Base-by-base conservation (phyloP, 2,797 vertebrate species). In the Meda fulgida region DNA sequence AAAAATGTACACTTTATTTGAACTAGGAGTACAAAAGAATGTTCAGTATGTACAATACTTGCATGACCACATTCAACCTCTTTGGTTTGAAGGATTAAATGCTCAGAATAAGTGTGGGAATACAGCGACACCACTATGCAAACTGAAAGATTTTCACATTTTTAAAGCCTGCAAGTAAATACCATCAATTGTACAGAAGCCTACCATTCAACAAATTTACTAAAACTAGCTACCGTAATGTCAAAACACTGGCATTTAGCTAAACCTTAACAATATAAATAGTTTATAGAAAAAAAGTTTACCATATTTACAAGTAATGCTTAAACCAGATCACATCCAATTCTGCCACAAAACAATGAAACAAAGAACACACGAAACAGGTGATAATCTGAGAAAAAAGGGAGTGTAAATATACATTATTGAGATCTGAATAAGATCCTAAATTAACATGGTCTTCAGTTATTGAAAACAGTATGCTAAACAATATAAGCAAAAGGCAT, bases 11-110 rank as follows among this genome's bases (percentile, higher is more conserved):
- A 94, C 82, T 95, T 96, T 95, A 96, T 96, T 96, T 94, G 93
- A 94, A 95, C 94, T 93, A 95, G 94, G 94, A 94, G 93, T 95
- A 95, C 92, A 95, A 95, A 95, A 94, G 93, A 93, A 94, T 92
- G 90, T 91, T 93, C 91, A 89, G 89, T 95, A 95, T 95, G 94
- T 95, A 96, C 95, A 96, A 92, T 92, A 94, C 94, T 93, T 94
- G 92, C 93, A 94, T 92, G 93, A 91, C 91, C 93, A 93, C 92
- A 92, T 90, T 94, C 89, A 94, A 90, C 92, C 92, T 96, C 94
- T 96, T 96, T 95, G 95, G 94, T 95, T 92, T 89, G 92, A 90
- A 93, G 93, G 93, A 92, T 93, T 87, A 90, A 92, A 92, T 88
- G 71, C 76, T 81, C 18, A n/a, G 26, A 73, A 90, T 55, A 88